Conservation (phyloP, 1,140 invertebrate genomes). For the Bactericera cockerelli region DNA sequence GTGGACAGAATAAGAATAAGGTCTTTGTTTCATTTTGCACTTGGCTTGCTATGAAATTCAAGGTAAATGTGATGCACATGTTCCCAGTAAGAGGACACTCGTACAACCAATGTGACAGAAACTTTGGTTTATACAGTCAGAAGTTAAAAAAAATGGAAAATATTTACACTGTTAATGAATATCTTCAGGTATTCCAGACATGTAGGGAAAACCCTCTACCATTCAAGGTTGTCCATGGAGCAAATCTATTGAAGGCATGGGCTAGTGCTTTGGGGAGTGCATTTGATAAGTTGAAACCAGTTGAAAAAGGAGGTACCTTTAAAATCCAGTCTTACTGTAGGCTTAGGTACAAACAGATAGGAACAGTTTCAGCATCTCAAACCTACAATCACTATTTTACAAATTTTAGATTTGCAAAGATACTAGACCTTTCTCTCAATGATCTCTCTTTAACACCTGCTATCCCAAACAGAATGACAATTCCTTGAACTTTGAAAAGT, state of each 20-base stretch:
- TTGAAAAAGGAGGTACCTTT: not conserved
- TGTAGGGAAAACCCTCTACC: not conserved
- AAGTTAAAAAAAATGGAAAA: slow-evolving; percentile 15
- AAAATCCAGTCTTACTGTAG: not conserved
- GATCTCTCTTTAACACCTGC: not conserved
- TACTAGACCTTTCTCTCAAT: not conserved
- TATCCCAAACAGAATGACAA: too few relatives aligned
- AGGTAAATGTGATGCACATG: slow-evolving; percentile 16
- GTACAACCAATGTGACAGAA: slow-evolving; percentile 20
- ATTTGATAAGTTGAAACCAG: not conserved
- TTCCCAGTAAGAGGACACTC: slow-evolving; percentile 20
- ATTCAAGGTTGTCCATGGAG: not conserved
- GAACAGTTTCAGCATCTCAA: not conserved
- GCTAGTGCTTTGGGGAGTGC: not conserved
- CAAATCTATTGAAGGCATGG: not conserved
- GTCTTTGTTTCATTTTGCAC: slow-evolving; percentile 12
- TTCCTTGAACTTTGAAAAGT: too few relatives aligned
- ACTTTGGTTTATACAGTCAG: slow-evolving; percentile 18
- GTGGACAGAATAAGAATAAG: not conserved
- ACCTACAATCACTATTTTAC: not conserved
- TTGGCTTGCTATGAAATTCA: slow-evolving; percentile 14
- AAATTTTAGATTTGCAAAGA: not conserved
- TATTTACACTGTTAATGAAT: slow-evolving; percentile 12
- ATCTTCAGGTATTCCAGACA: not conserved
- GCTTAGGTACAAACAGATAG: not conserved